Base-by-base conservation (phyloP, 2,113 vertebrate species). In the Megalops atlanticus region DNA sequence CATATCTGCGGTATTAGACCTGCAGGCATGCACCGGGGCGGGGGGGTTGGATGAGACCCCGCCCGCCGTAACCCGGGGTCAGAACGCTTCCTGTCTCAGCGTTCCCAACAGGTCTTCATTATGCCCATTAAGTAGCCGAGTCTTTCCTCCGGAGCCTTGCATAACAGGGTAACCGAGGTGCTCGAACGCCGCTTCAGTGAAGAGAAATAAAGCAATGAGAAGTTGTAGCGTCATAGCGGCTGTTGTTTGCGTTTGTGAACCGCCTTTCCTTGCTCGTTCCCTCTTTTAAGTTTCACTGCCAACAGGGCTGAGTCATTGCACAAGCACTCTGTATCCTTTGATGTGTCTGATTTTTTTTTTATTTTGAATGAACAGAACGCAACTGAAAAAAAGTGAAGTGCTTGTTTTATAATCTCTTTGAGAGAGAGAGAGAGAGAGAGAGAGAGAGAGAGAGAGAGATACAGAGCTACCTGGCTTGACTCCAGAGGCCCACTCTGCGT, bases 101-200 rank as follows among this genome's bases (percentile, higher is more conserved):
- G 8, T 0, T 8, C 45, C 45, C 45, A 8, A 1, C 45, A 45
- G 43, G 43, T 45, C 43, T 10, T 6, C 43, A 45, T 45, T 45
- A 45, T 45, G 43, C 1, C 6, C 6, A 6, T 45, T 14, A 45
- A 10, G 43, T 45, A 45, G 7, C 14, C 6, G 43, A 10, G 14
- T 81, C 86, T 88, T n/a, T 31, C 71, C 64, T 77, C 77, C 72
- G 27, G 12, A 54, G 39, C 70, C 69, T 82, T 82, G 89, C 68
- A 85, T 89, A 88, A 89, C 78, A 84, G 83, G 58, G 38, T 45
- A 76, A 85, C 81, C 70, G 80, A 64, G 77, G 68, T 81, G 68
- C 43, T 16, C 82, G 76, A 33, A n/a, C 11, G 78, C 38, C 0
- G 73, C 18, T 74, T 81, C 52, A 78, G 81, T 92, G 85, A 92